Percentiles rank a stretch among this genome's conserved stretches.
Conservation (phyloP, 2,113 vertebrate genomes). For the Cyphomyrus plagiostoma region DNA sequence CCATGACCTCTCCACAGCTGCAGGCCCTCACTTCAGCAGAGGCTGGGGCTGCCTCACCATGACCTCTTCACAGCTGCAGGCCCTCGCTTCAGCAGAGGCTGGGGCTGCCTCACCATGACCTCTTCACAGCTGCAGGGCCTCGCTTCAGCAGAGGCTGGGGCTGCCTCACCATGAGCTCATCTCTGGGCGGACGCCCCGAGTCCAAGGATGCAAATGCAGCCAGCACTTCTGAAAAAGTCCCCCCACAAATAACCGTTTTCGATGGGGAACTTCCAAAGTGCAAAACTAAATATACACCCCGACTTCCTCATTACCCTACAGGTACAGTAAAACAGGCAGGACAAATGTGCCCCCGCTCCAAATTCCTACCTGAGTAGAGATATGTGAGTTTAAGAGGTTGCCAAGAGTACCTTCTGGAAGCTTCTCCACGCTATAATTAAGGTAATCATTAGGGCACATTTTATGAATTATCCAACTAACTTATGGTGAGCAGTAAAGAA, state of each 20-base stretch:
- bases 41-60: constrained; percentile 12
- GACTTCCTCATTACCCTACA: constrained; percentile 13
- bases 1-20: not conserved
- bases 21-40: not conserved
- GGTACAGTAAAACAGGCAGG: constrained; percentile 12
- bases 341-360: constrained; percentile 7
- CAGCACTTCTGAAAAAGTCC: constrained; percentile 23
- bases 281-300: constrained; percentile 21
- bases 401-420: constrained; percentile 32
- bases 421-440: constrained; percentile 26
- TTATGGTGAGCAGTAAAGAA: not conserved
- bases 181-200: constrained; percentile 15
- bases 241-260: constrained; percentile 14
- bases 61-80: not conserved
- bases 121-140: not conserved
- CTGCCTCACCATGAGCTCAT: constrained; percentile 14
- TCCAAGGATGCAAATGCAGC: constrained; percentile 13
- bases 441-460: constrained; percentile 20
- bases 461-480: constrained; percentile 22
- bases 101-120: too few relatives aligned
- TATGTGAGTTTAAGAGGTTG: constrained; percentile 14
- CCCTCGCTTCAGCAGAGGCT: not conserved
- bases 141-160: not conserved
- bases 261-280: constrained; percentile 24
- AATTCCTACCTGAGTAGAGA: constrained; percentile 12